Percentiles rank a stretch among this genome's conserved stretches.
These are phyloP conservation scores for Choristoneura rosaceana DNA, from an alignment of 2,888 invertebrate species.

Conservation along the genomic window DNA sequence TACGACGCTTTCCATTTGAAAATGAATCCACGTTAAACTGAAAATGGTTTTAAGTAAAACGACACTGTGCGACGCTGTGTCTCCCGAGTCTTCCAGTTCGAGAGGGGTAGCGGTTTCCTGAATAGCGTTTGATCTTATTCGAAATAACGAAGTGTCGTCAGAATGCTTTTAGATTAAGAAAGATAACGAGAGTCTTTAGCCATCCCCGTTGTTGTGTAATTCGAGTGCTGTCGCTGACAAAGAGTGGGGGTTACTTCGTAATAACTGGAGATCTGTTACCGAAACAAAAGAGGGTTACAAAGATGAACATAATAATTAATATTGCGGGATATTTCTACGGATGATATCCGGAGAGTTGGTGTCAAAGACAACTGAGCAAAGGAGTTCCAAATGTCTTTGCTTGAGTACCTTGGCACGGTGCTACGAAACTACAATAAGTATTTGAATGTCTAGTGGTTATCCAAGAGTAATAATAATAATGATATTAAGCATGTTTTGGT, in stretches of 20 bases:
- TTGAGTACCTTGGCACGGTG: neutral
- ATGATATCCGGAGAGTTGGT: neutral
- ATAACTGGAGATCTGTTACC: constrained; percentile 47
- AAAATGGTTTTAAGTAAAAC: neutral
- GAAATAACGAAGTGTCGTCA: constrained; percentile 47
- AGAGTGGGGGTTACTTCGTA: constrained; percentile 48
- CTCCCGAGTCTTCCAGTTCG: neutral
- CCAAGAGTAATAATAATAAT: neutral
- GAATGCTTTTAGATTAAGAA: constrained; percentile 41
- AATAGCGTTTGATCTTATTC: constrained; percentile 47
- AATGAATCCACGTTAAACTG: neutral
- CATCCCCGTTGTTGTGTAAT: constrained; percentile 44
- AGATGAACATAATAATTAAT: constrained; percentile 35
- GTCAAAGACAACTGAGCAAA: neutral
- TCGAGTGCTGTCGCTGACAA: constrained; percentile 49
- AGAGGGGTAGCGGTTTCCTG: constrained; percentile 37
- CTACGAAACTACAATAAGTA: neutral
- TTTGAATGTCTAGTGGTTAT: neutral
- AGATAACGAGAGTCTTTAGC: constrained; percentile 41
- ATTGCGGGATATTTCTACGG: constrained; percentile 12
- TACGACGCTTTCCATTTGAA: constrained; percentile 24
- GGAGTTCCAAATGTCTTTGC: neutral
- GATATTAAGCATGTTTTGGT: neutral
- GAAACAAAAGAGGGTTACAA: constrained; percentile 36
- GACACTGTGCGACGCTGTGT: constrained; percentile 18